phyloP scores from a whole-genome alignment of 2,113 vertebrate genomes.

The Phaetusa simplex region DNA sequence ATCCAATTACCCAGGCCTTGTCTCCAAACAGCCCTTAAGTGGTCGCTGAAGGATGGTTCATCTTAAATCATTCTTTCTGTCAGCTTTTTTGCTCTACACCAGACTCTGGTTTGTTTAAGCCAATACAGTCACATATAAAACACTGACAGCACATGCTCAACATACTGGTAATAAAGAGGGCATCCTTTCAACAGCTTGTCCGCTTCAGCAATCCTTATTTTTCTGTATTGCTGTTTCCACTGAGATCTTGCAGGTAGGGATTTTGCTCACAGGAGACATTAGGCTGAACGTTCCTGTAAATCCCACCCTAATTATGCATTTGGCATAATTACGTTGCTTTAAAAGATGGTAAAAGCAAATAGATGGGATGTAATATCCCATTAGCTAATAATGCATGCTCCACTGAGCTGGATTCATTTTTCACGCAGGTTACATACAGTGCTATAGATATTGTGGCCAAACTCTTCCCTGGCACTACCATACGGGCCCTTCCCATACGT shows the following conservation, averaged over 20 bases:
- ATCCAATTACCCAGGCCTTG: not conserved
- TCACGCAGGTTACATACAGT: not conserved
- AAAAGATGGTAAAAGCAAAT: not conserved
- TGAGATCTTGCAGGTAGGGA: not conserved
- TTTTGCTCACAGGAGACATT: not conserved
- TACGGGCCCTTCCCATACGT: not conserved
- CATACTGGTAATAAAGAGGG: not conserved
- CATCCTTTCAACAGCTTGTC: not conserved
- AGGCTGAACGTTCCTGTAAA: not conserved
- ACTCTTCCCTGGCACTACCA: not conserved
- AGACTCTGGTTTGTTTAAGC: conserved; percentile 23
- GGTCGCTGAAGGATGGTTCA: conserved; percentile 16
- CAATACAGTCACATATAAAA: not conserved
- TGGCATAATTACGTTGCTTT: not conserved
- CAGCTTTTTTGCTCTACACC: not conserved
- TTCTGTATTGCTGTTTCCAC: not conserved
- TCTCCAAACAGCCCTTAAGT: not conserved
- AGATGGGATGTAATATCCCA: not conserved
- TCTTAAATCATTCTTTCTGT: conserved; percentile 12
- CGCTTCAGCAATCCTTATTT: not conserved
- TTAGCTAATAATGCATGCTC: not conserved
- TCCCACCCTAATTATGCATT: not conserved
- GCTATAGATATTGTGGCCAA: not conserved
- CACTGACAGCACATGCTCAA: not conserved
- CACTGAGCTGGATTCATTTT: not conserved